Conservation (phyloP, 2,113 vertebrate genomes). For the Sapayoa aenigma region DNA sequence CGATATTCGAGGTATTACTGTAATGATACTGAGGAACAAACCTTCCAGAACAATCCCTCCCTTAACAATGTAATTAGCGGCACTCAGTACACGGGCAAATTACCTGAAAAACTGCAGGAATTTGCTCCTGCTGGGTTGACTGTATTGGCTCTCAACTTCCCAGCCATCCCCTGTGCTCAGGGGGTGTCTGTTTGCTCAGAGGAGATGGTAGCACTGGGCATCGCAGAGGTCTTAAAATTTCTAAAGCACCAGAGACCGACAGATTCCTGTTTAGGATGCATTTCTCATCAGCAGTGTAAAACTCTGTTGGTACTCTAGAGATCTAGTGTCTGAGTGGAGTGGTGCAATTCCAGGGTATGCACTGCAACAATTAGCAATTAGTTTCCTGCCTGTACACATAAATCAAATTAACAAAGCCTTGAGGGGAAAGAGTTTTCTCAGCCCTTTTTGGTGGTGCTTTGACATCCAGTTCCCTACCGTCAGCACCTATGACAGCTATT, state of each 20-base stretch:
- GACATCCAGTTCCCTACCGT: neutral
- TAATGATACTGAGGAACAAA: neutral
- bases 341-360: neutral
- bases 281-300: neutral
- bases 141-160: neutral
- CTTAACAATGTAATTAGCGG: neutral
- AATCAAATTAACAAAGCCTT: slow-evolving; percentile 55
- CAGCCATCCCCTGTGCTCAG: accelerated
- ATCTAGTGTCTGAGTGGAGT: neutral
- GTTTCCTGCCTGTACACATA: slow-evolving; percentile 37
- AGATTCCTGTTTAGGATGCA: neutral
- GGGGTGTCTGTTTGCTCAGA: neutral
- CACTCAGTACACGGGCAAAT: accelerated
- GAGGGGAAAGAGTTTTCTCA: neutral
- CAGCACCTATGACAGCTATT: slow-evolving; percentile 40
- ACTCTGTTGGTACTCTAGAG: neutral
- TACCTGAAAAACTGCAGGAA: neutral
- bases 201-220: neutral
- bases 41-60: neutral
- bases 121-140: neutral
- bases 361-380: slow-evolving; percentile 31
- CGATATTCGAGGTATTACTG: too few relatives aligned
- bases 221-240: neutral
- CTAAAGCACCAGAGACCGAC: neutral
- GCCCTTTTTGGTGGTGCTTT: slow-evolving; percentile 13